A percentile compares a stretch with the other conserved stretches of the same genome.
Conservation (phyloP, 2,888 invertebrate genomes). For the Pollenia griseotomentosa region DNA sequence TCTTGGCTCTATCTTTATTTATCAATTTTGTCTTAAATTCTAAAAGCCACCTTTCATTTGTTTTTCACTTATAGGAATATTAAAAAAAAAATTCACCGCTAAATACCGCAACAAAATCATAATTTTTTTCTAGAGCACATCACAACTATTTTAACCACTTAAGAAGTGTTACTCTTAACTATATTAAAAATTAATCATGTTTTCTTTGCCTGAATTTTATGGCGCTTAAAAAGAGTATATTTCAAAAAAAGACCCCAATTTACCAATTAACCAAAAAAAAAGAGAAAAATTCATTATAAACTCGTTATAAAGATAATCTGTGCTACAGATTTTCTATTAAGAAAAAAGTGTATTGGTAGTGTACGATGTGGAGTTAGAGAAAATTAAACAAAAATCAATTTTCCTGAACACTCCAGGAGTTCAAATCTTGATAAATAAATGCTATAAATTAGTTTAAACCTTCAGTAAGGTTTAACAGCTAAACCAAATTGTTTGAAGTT, state of each 20-base stretch:
- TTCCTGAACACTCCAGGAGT: conserved; percentile 34
- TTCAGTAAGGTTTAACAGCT: conserved; percentile 47
- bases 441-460: conserved; percentile 72
- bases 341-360: conserved; percentile 34
- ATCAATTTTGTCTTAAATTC: neutral
- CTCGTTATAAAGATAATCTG: conserved; percentile 55
- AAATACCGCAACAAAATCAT: neutral
- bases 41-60: conserved; percentile 24
- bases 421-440: conserved; percentile 64
- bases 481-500: conserved; percentile 15
- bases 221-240: conserved; percentile 39
- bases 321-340: conserved; percentile 22
- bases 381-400: conserved; percentile 49
- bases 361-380: conserved; percentile 19
- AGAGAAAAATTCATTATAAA: conserved; percentile 37
- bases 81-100: neutral
- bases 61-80: neutral
- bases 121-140: too few relatives aligned
- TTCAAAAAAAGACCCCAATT: conserved; percentile 32
- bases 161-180: conserved; percentile 26
- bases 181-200: conserved; percentile 49
- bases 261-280: neutral
- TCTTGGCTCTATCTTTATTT: too few relatives aligned
- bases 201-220: conserved; percentile 31
- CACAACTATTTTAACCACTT: neutral